phyloP scores from a whole-genome alignment of 2,113 vertebrate species.

The Micronisus gabar region DNA sequence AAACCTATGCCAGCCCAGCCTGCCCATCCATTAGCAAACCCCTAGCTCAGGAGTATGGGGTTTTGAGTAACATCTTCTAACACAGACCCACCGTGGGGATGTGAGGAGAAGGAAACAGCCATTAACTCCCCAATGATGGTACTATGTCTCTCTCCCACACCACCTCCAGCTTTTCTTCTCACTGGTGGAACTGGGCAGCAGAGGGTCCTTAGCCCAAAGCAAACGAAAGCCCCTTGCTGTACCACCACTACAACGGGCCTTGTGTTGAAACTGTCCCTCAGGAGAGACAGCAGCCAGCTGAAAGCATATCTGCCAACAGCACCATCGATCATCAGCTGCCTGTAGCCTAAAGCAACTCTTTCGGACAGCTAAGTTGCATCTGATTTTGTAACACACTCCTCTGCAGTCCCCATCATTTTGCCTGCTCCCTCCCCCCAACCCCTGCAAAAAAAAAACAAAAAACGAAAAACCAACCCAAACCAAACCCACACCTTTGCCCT shows the following conservation, averaged over 20 bases:
- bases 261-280: neutral
- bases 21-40: neutral
- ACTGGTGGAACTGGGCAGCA: neutral
- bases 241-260: neutral
- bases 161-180: constrained; percentile 16
- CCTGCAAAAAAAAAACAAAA: neutral
- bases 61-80: neutral
- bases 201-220: neutral
- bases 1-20: neutral
- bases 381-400: constrained; percentile 12
- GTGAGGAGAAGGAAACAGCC: neutral
- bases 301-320: neutral
- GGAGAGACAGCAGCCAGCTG: neutral
- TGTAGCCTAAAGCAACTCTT: neutral
- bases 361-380: neutral
- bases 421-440: neutral
- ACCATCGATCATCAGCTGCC: neutral
- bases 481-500: neutral
- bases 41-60: neutral
- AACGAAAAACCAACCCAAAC: neutral
- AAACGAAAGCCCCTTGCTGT: neutral
- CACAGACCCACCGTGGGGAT: neutral
- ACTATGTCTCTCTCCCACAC: neutral
- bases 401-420: neutral
- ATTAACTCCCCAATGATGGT: neutral